Evolutionary conservation across 2,888 invertebrate species (phyloP).

Genomic region (Matsumyia berberina): DNA sequence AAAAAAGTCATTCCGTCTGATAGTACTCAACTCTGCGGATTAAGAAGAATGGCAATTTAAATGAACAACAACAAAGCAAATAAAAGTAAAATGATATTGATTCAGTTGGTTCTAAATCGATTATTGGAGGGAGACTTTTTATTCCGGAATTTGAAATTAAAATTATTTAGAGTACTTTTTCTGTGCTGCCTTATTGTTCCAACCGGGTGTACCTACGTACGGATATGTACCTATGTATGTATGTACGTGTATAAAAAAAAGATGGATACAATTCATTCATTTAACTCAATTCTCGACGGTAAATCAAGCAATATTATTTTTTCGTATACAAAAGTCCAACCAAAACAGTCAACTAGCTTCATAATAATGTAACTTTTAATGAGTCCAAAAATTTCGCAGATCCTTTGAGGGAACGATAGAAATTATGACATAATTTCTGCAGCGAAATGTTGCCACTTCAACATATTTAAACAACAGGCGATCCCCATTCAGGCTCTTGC

Average conservation of each 20-base stretch:
- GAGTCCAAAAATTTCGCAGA: conserved; percentile 11
- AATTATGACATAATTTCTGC: conserved; percentile 46
- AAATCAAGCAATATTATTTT: background rate
- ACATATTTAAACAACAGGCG: conserved; percentile 45
- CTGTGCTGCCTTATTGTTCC: background rate
- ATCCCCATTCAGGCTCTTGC: conserved; percentile 24
- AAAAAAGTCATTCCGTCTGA: conserved; percentile 20
- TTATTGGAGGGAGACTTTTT: background rate
- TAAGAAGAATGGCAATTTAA: conserved; percentile 22
- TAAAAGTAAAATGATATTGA: conserved; percentile 4
- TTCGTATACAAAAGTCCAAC: background rate
- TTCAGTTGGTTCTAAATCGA: background rate
- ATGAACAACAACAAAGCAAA: conserved; percentile 24
- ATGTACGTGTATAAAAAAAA: no score
- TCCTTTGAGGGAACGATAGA: background rate
- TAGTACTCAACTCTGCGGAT: conserved; percentile 1
- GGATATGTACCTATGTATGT: no score
- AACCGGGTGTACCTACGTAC: no score
- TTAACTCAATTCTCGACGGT: background rate
- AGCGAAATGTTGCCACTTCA: conserved; percentile 36
- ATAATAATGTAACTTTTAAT: conserved; percentile 20
- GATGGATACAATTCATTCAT: background rate
- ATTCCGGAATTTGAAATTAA: conserved; percentile 3
- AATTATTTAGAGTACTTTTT: background rate
- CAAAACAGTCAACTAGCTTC: conserved; percentile 7